Conservation (phyloP, 2,113 vertebrate genomes). For the Hipposideros armiger region DNA sequence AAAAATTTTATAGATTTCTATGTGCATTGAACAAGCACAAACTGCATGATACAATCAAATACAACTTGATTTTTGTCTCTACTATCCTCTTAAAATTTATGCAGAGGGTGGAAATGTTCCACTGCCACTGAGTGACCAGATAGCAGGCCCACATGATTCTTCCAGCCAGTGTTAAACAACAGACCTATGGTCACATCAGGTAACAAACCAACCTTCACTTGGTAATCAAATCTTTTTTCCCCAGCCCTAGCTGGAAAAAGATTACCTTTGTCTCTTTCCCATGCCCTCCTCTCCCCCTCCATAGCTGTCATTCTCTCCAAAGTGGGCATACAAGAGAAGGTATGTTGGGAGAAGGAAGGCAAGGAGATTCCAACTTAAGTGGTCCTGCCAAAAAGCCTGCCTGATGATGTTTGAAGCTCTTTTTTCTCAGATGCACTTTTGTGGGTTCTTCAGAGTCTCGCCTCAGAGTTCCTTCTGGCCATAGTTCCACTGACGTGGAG, state of each 20-base stretch:
- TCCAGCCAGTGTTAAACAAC: neutral
- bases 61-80: neutral
- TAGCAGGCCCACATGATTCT: neutral
- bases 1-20: conserved; percentile 31
- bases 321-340: neutral
- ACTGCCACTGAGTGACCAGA: neutral
- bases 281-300: neutral
- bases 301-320: neutral
- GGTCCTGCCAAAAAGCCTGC: neutral
- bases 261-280: neutral
- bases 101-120: neutral
- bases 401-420: neutral
- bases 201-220: neutral
- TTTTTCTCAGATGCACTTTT: neutral
- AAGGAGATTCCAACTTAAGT: neutral
- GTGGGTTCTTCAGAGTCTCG: neutral
- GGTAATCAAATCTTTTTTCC: neutral
- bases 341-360: neutral
- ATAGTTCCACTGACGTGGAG: neutral
- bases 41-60: neutral
- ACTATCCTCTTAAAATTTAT: neutral
- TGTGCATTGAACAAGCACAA: neutral
- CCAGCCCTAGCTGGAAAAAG: neutral
- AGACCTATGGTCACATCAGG: neutral
- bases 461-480: neutral